A percentile compares a stretch with the other conserved stretches of the same genome.
Evolutionary conservation across 2,888 invertebrate species (phyloP).

Genomic region (Physocephala rufipes): DNA sequence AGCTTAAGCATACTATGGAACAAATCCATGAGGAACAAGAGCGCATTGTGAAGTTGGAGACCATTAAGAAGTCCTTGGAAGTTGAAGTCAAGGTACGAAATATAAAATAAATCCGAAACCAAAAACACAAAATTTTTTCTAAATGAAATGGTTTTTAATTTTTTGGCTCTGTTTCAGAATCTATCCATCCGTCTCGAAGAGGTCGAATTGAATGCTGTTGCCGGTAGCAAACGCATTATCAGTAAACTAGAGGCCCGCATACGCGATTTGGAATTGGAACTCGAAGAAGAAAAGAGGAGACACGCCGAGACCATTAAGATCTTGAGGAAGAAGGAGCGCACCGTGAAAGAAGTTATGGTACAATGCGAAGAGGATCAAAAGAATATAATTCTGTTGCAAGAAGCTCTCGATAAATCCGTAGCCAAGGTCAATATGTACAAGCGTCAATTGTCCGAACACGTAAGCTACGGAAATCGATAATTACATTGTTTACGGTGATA

Average conservation of each 20-base stretch:
- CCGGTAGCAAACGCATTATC: constrained; percentile 96
- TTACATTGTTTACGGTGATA: background rate
- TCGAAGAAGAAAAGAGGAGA: constrained; percentile 96
- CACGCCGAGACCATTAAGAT: constrained; percentile 98
- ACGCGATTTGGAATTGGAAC: constrained; percentile 92
- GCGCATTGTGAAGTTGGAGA: constrained; percentile 95
- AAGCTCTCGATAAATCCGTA: constrained; percentile 84
- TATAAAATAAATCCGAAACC: background rate
- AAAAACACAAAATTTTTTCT: background rate
- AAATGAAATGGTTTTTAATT: no score
- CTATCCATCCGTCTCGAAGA: constrained; percentile 92
- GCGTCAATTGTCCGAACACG: constrained; percentile 93
- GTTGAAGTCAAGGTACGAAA: constrained; percentile 86
- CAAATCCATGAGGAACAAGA: constrained; percentile 95
- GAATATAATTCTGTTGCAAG: constrained; percentile 91
- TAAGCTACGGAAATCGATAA: constrained; percentile 57
- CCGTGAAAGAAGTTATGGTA: constrained; percentile 93
- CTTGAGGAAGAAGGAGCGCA: constrained; percentile 97
- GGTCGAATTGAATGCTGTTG: constrained; percentile 96
- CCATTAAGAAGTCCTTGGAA: constrained; percentile 96
- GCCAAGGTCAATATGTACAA: constrained; percentile 94
- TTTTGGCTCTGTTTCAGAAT: constrained; percentile 68
- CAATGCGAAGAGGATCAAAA: constrained; percentile 97
- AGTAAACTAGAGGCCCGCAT: constrained; percentile 96
- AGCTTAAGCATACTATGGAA: constrained; percentile 94